Conservation (phyloP, 2,888 invertebrate genomes). For the Yponomeuta cagnagella region DNA sequence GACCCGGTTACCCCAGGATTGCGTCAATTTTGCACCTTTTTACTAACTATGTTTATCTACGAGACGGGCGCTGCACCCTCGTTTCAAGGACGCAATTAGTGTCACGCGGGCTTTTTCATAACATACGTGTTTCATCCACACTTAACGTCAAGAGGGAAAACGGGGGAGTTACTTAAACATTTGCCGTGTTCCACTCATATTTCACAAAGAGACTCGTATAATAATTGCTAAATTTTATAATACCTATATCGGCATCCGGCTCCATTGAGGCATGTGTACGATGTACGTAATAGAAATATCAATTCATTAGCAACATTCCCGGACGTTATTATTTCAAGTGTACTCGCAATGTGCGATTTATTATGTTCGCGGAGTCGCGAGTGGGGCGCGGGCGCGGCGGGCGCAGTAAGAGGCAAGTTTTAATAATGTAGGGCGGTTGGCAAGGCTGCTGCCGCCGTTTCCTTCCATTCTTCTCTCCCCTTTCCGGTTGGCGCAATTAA, state of each 20-base stretch:
- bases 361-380: constrained; percentile 53
- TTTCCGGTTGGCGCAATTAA: constrained; percentile 73
- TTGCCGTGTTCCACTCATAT: neutral
- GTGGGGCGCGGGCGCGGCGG: constrained; percentile 39
- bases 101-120: constrained; percentile 21
- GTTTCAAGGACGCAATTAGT: constrained; percentile 51
- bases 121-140: constrained; percentile 3
- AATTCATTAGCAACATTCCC: constrained; percentile 11
- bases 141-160: constrained; percentile 1
- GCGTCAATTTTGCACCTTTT: constrained; percentile 52
- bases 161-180: neutral
- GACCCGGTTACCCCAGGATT: constrained; percentile 45
- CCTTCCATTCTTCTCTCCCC: constrained; percentile 72
- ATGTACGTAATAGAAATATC: constrained; percentile 9
- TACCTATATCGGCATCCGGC: no score
- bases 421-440: constrained; percentile 72
- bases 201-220: neutral
- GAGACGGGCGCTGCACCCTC: constrained; percentile 31
- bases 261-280: no score
- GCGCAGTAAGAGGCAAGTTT: constrained; percentile 67
- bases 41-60: constrained; percentile 48
- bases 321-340: constrained; percentile 48
- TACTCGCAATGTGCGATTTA: constrained; percentile 59
- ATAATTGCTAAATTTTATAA: neutral
- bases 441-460: constrained; percentile 64